Evolutionary conservation across 2,888 invertebrate genomes (phyloP).

Genomic region (Hyposoter dolosus): DNA sequence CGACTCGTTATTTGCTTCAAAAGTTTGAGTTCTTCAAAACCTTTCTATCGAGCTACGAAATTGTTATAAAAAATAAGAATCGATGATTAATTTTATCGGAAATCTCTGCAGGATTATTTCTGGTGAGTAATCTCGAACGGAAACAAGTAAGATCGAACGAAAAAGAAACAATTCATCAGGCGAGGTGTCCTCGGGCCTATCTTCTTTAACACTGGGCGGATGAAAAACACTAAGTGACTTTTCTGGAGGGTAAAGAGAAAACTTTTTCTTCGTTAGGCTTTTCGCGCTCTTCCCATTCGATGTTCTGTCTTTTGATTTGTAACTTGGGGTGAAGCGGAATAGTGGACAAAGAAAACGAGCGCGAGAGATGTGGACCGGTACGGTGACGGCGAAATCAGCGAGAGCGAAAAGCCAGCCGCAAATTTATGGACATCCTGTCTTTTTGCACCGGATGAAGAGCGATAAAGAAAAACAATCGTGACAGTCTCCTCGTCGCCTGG

Average conservation of each 20-base stretch:
- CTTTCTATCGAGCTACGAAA: not conserved
- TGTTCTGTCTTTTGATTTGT: constrained; percentile 46
- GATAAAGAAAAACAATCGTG: constrained; percentile 61
- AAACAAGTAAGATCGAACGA: constrained; percentile 1
- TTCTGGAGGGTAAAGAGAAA: constrained; percentile 60
- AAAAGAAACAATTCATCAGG: constrained; percentile 54
- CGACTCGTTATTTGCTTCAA: not conserved
- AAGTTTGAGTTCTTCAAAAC: not conserved
- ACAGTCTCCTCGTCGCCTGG: constrained; percentile 63
- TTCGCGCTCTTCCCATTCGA: constrained; percentile 19
- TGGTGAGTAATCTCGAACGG: not conserved
- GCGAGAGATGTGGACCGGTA: constrained; percentile 13
- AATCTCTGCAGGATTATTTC: not conserved
- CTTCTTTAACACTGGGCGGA: constrained; percentile 57
- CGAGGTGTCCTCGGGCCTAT: constrained; percentile 31
- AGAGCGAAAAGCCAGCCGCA: constrained; percentile 54
- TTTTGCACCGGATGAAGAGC: constrained; percentile 59
- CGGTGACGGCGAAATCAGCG: constrained; percentile 53
- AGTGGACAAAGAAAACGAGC: not conserved
- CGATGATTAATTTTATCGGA: not conserved
- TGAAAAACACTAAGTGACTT: constrained; percentile 63
- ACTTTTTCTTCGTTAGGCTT: constrained; percentile 57
- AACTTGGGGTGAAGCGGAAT: constrained; percentile 38
- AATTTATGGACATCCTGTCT: constrained; percentile 62
- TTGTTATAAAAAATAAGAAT: not conserved